phyloP scores from a whole-genome alignment of 2,888 invertebrate species.

The Orthosia incerta region DNA sequence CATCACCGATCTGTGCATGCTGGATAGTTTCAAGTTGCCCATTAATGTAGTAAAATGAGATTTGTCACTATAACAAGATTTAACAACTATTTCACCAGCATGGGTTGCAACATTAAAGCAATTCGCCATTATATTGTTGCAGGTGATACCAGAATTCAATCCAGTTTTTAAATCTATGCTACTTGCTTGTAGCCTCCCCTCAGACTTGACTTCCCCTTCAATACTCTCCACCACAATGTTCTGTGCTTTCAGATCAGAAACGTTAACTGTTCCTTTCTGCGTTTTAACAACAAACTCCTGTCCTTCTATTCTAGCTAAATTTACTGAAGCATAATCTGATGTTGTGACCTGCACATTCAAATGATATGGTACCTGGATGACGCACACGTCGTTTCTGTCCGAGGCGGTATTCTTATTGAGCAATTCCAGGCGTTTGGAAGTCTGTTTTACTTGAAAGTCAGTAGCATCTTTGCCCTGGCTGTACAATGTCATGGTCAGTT shows the following conservation, averaged over 20 bases:
- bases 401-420: slow-evolving; percentile 85
- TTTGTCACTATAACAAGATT: slow-evolving; percentile 88
- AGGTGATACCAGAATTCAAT: slow-evolving; percentile 79
- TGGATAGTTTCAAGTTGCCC: slow-evolving; percentile 84
- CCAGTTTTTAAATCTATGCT: slow-evolving; percentile 87
- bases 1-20: slow-evolving; percentile 83
- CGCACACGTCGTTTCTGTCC: slow-evolving; percentile 85
- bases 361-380: slow-evolving; percentile 88
- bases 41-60: slow-evolving; percentile 88
- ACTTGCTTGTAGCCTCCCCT: slow-evolving; percentile 83
- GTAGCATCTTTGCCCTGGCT: slow-evolving; percentile 85
- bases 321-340: slow-evolving; percentile 85
- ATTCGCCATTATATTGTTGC: slow-evolving; percentile 87
- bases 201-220: slow-evolving; percentile 81
- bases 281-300: slow-evolving; percentile 87
- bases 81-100: slow-evolving; percentile 84
- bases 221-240: slow-evolving; percentile 84
- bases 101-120: slow-evolving; percentile 82
- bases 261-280: slow-evolving; percentile 82
- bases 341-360: slow-evolving; percentile 86
- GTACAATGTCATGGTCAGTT: slow-evolving; percentile 86
- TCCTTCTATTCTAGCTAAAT: slow-evolving; percentile 84
- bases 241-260: slow-evolving; percentile 84
- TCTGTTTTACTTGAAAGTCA: slow-evolving; percentile 88
- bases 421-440: slow-evolving; percentile 86